Percentiles rank a stretch among this genome's conserved stretches.
Conservation (phyloP, 2,797 vertebrate genomes). For the Momotus momota region DNA sequence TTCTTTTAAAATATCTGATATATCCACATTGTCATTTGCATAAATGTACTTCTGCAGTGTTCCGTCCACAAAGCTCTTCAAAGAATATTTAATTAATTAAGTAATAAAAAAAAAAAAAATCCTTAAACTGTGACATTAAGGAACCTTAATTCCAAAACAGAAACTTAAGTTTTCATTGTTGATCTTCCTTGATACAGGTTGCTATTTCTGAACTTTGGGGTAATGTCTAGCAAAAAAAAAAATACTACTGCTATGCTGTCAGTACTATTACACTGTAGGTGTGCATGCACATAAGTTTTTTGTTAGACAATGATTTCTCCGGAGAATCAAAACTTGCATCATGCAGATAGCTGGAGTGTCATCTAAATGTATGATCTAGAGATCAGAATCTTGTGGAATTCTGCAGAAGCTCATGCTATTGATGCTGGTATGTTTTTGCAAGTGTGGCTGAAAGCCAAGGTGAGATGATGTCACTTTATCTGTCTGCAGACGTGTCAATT, state of each 20-base stretch:
- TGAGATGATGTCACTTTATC: background rate
- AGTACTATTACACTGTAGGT: background rate
- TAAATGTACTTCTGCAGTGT: background rate
- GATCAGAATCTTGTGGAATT: background rate
- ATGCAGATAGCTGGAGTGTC: background rate
- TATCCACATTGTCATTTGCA: background rate
- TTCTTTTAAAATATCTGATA: background rate
- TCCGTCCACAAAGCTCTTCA: background rate
- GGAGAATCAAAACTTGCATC: background rate
- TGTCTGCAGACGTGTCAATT: background rate
- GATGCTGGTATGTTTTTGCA: background rate
- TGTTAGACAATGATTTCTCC: background rate
- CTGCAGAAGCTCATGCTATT: background rate
- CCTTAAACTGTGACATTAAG: background rate
- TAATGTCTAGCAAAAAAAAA: background rate
- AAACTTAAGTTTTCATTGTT: background rate
- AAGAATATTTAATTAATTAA: background rate
- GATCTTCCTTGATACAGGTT: background rate
- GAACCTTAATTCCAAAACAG: background rate
- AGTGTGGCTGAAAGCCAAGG: background rate
- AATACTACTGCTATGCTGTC: background rate
- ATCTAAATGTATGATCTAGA: background rate
- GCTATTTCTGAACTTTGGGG: background rate
- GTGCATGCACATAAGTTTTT: accelerated
- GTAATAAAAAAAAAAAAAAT: background rate